phyloP scores from a whole-genome alignment of 1,140 invertebrate genomes.

The Halictus rubicundus region DNA sequence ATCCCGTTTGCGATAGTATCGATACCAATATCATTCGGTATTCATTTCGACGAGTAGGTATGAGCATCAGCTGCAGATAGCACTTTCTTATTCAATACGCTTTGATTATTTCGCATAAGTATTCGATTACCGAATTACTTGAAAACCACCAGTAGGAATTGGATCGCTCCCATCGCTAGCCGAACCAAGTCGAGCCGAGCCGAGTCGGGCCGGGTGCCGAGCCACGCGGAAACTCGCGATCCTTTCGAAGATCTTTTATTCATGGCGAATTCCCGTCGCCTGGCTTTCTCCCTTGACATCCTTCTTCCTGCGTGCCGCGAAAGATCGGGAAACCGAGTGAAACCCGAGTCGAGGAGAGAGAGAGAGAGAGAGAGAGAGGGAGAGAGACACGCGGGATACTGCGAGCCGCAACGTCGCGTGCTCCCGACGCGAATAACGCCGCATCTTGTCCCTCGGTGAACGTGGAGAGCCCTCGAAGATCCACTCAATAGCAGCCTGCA shows the following conservation, averaged over 20 bases:
- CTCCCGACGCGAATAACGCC: background rate
- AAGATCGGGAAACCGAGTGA: background rate
- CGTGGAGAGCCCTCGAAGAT: background rate
- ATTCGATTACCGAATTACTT: no score
- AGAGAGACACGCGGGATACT: background rate
- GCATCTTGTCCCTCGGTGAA: background rate
- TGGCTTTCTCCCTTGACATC: conserved; percentile 4
- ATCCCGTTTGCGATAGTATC: no score
- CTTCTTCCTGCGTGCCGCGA: background rate
- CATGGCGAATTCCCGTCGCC: conserved; percentile 13
- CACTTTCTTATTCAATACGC: no score
- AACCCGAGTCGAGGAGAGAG: background rate
- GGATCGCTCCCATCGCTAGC: no score
- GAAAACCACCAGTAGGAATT: no score
- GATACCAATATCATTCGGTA: no score
- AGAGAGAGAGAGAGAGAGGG: no score
- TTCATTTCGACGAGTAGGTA: no score
- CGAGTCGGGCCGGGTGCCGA: background rate
- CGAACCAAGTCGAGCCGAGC: no score
- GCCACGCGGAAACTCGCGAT: conserved; percentile 9
- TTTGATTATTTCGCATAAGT: no score
- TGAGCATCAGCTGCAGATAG: no score
- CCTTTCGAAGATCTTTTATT: conserved; percentile 42
- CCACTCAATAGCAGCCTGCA: background rate
- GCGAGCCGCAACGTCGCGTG: background rate